phyloP scores from a whole-genome alignment of 2,888 invertebrate species.

The Sussaba pulchella region DNA sequence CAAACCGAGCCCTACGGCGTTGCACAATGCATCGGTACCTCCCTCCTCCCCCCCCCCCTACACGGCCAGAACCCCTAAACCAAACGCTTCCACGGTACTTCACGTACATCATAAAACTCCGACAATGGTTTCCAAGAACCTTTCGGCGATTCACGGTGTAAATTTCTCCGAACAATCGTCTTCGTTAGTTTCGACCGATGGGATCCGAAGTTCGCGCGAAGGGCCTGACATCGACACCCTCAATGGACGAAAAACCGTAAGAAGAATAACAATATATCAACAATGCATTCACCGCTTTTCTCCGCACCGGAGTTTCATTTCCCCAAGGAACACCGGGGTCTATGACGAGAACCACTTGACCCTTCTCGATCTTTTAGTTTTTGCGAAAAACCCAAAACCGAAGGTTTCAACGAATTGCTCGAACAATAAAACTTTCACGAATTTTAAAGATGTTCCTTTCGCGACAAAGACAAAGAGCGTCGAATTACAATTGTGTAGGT shows the following conservation, averaged over 20 bases:
- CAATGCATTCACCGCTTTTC: too few species aligned
- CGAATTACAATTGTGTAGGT: slow-evolving; percentile 61
- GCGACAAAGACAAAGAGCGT: slow-evolving; percentile 60
- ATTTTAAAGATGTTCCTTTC: slow-evolving; percentile 1
- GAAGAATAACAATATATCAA: slow-evolving; percentile 4
- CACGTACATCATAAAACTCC: not conserved
- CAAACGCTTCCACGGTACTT: not conserved
- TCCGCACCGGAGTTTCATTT: too few species aligned
- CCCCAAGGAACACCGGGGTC: too few species aligned
- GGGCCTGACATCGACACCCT: slow-evolving; percentile 66
- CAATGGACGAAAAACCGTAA: slow-evolving; percentile 50
- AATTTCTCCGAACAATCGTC: slow-evolving; percentile 70
- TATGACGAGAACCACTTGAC: too few species aligned
- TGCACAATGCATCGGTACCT: too few species aligned
- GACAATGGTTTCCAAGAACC: slow-evolving; percentile 23
- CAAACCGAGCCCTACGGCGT: too few species aligned
- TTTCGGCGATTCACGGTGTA: slow-evolving; percentile 69
- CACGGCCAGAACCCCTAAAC: too few species aligned
- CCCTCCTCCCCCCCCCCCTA: too few species aligned
- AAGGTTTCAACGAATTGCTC: not conserved
- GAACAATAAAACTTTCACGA: slow-evolving; percentile 54
- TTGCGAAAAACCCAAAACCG: too few species aligned
- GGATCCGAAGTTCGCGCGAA: not conserved
- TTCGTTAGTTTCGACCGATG: slow-evolving; percentile 67
- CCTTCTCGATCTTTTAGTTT: too few species aligned